A percentile compares a stretch with the other conserved stretches of the same genome.
Evolutionary conservation across 1,140 invertebrate genomes (phyloP).

Genomic region (Patella vulgata): DNA sequence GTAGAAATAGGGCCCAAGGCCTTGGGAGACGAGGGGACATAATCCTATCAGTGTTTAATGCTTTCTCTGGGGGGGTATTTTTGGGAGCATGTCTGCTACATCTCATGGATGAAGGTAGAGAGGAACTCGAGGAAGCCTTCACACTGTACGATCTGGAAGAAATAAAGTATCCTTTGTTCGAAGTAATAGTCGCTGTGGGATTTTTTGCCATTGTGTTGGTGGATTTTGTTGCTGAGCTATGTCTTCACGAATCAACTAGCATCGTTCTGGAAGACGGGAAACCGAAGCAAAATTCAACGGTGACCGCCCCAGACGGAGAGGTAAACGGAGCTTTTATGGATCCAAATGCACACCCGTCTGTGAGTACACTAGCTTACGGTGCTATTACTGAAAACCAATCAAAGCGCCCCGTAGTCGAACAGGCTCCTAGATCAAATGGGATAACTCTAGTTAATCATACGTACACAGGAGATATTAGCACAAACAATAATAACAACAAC

Average conservation of each 20-base stretch:
- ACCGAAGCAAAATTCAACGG: not conserved
- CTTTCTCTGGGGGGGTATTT: conserved; percentile 72
- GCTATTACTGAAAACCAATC: too few relatives aligned
- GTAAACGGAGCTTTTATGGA: not conserved
- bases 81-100: conserved; percentile 70
- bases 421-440: too few relatives aligned
- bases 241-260: conserved; percentile 1
- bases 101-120: conserved; percentile 69
- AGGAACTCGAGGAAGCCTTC: conserved; percentile 46
- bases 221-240: conserved; percentile 69
- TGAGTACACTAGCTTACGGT: too few relatives aligned
- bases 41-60: conserved; percentile 43
- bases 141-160: conserved; percentile 4
- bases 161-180: conserved; percentile 34
- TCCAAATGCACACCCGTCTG: not conserved
- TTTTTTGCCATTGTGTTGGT: conserved; percentile 71
- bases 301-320: not conserved
- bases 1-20: conserved; percentile 1
- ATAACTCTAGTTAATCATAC: not conserved
- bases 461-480: not conserved
- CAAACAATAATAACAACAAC: not conserved
- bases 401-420: too few relatives aligned
- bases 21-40: conserved; percentile 1
- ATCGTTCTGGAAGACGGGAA: not conserved
- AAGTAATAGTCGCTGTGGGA: conserved; percentile 65